phyloP scores from a whole-genome alignment of 2,888 invertebrate species.

The Sussaba pulchella region DNA sequence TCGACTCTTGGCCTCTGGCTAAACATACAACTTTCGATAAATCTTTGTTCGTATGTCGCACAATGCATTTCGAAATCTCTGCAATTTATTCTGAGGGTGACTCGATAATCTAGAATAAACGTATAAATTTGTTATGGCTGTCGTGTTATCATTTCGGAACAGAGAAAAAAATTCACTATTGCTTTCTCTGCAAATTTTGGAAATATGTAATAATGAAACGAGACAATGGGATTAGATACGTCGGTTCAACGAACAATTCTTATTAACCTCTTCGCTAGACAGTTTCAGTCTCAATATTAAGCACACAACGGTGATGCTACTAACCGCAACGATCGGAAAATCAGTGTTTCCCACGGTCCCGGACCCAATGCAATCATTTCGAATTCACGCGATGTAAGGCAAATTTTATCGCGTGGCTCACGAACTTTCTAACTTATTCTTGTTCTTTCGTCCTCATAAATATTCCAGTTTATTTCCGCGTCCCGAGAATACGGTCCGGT shows the following conservation, averaged over 20 bases:
- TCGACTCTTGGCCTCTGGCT: constrained; percentile 17
- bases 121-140: too few species aligned
- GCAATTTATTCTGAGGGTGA: not conserved
- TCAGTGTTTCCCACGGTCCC: not conserved
- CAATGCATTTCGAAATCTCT: not conserved
- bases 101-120: too few species aligned
- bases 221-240: too few species aligned
- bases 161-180: too few species aligned
- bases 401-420: not conserved
- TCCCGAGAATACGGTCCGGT: not conserved
- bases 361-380: not conserved
- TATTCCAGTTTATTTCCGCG: constrained; percentile 27
- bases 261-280: too few species aligned
- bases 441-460: not conserved
- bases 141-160: too few species aligned
- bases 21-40: constrained; percentile 2
- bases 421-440: not conserved
- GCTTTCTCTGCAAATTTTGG: too few species aligned
- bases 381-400: not conserved
- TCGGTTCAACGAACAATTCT: too few species aligned
- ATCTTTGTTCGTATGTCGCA: not conserved
- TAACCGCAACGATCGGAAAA: not conserved
- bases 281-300: too few species aligned
- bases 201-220: too few species aligned
- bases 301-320: not conserved